Base-by-base conservation (phyloP, 1,140 invertebrate genomes). In the Hormaphis cornu region DNA sequence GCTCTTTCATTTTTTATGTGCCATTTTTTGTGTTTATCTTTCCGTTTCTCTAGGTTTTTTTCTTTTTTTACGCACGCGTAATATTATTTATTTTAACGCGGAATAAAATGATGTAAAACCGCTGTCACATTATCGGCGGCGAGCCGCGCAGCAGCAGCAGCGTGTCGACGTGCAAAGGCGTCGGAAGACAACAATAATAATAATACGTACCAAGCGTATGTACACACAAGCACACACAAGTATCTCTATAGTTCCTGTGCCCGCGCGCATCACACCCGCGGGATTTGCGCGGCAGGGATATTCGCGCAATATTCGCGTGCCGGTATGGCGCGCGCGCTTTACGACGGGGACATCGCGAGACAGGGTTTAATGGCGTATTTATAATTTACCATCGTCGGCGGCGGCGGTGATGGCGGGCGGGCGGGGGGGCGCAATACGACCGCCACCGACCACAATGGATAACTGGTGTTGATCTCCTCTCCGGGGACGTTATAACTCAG, bases 281-380 rank as follows among this genome's bases (percentile, higher is more conserved):
- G 61, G 61, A 66, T 35, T 48, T 48, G 54, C 20, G 33, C 54
- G 42, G 26, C 61, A 48, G 61, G 28, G 61, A 66, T 44, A 50
- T 48, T 20, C 26, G 10, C 8, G 24, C 24, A 46, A 44, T 22
- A 37, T n/a, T 58, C 20, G 16, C 24, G 54, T 40, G 54, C 54
- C 33, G 54, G 54, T 58, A 58, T 58, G 54, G 54, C 53, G 59
- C 26, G 42, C 44, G 61, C 28, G 2, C 12, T 33, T 22, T 9
- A 14, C 42, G 59, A n/a, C 18, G 18, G 35, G 61, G 44, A 48
- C 18, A 26, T 20, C 61, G 26, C 40, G 44, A n/a, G 16, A 66
- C 61, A 66, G 61, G 61, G 61, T 66, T 66, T 66, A 66, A 66
- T 66, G 61, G 61, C 61, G 61, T 66, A 66, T 66, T 66, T 66